These are phyloP conservation scores for Philopotamus ludificatus DNA, from an alignment of 1,140 invertebrate genomes.

Conservation along the genomic window DNA sequence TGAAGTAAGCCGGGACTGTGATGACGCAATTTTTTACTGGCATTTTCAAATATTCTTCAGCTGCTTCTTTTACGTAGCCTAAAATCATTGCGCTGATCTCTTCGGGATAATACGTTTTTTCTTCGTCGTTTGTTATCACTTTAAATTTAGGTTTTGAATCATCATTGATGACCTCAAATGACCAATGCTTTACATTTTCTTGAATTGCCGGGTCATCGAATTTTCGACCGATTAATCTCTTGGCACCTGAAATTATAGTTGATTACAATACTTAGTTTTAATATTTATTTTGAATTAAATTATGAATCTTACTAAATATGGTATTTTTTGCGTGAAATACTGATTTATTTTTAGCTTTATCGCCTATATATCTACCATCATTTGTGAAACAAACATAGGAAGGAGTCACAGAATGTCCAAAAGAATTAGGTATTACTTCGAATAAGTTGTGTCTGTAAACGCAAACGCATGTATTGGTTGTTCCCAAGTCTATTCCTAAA, in stretches of 20 bases:
- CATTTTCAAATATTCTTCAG: conserved; percentile 90
- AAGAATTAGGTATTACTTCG: conserved; percentile 92
- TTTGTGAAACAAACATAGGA: conserved; percentile 88
- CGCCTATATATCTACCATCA: conserved; percentile 73
- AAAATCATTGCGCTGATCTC: conserved; percentile 89
- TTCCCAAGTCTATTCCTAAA: conserved; percentile 79
- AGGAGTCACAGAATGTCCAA: conserved; percentile 89
- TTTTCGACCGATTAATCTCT: background rate
- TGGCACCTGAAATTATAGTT: no score
- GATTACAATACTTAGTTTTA: no score
- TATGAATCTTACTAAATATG: conserved; percentile 67
- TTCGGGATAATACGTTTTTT: conserved; percentile 88
- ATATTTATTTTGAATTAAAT: no score
- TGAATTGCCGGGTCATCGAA: background rate
- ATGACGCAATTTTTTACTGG: conserved; percentile 87
- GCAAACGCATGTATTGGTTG: conserved; percentile 78
- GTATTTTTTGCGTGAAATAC: conserved; percentile 58
- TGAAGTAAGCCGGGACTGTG: conserved; percentile 89
- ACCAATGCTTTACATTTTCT: background rate
- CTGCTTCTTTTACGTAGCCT: conserved; percentile 93
- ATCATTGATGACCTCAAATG: background rate
- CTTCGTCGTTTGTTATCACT: conserved; percentile 78
- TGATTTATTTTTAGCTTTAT: conserved; percentile 69
- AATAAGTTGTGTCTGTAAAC: conserved; percentile 84
- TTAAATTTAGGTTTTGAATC: background rate